A percentile compares a stretch with the other conserved stretches of the same genome.
These are phyloP conservation scores for Anoura caudifer DNA, from an alignment of 2,113 vertebrate genomes.

Conservation along the genomic window DNA sequence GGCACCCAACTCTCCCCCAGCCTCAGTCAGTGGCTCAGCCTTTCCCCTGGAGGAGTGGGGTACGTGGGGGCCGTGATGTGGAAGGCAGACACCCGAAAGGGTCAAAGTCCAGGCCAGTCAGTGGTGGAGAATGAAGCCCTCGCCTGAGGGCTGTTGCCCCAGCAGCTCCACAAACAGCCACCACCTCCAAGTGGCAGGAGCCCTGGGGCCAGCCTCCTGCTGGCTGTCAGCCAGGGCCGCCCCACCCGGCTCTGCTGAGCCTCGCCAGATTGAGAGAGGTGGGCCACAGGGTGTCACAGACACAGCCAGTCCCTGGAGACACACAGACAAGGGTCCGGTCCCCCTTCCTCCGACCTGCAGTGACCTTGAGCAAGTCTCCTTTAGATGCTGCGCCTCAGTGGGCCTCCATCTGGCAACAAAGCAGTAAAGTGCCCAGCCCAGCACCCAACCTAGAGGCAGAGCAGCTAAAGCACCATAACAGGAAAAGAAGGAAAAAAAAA, in stretches of 20 bases:
- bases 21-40: not conserved
- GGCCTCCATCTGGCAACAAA: not conserved
- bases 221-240: not conserved
- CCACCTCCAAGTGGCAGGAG: accelerated
- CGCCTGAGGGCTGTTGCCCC: not conserved
- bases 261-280: not conserved
- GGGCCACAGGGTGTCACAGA: not conserved
- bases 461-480: not conserved
- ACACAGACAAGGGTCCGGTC: not conserved
- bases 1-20: too few relatives aligned
- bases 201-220: not conserved
- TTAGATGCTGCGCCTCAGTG: not conserved
- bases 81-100: not conserved
- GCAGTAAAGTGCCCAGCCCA: not conserved
- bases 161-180: not conserved
- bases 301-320: not conserved
- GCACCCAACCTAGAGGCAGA: not conserved
- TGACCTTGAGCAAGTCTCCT: not conserved
- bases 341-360: not conserved
- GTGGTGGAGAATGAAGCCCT: not conserved
- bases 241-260: not conserved
- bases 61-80: not conserved
- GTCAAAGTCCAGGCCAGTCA: not conserved
- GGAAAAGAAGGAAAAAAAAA: not conserved
- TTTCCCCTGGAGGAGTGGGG: not conserved